These are phyloP conservation scores for Pelagia noctiluca DNA, from an alignment of 30 jellyfish, hydroid and myxozoan genomes.

Conservation along the genomic window DNA sequence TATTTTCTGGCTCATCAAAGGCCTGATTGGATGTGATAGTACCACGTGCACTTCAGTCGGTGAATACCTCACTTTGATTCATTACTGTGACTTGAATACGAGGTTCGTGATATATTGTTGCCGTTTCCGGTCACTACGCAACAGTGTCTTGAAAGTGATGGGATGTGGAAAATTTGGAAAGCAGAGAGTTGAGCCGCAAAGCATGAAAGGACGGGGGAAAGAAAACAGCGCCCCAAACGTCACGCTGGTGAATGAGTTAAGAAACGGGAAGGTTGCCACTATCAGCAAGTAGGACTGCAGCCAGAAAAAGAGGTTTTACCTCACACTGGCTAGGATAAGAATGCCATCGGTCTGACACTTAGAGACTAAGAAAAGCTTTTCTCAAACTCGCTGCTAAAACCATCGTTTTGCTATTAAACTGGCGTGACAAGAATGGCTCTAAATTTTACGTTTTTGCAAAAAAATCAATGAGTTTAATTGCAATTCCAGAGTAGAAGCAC, in stretches of 20 bases:
- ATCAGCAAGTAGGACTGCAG: neutral
- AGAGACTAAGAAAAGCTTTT: too few relatives aligned
- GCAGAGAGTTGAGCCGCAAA: constrained; percentile 38
- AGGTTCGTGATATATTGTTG: constrained; percentile 64
- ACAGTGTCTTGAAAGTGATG: constrained; percentile 20
- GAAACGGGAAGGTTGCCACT: neutral
- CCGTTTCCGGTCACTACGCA: constrained; percentile 59
- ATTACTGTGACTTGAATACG: constrained; percentile 46
- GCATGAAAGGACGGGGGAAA: neutral
- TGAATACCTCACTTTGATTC: constrained; percentile 63
- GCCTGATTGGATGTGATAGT: constrained; percentile 31
- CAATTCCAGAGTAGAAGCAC: too few relatives aligned
- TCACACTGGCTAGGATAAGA: neutral
- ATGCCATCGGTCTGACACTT: neutral
- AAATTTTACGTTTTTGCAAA: too few relatives aligned
- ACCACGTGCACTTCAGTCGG: constrained; percentile 26
- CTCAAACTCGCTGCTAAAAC: too few relatives aligned
- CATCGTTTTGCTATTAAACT: too few relatives aligned
- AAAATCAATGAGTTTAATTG: too few relatives aligned
- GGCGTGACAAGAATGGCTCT: too few relatives aligned
- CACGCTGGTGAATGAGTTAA: constrained; percentile 47
- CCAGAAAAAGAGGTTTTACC: neutral
- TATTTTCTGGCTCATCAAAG: constrained; percentile 8
- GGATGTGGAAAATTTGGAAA: constrained; percentile 30
- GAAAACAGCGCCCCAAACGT: constrained; percentile 48